Base-by-base conservation (phyloP, 2,888 invertebrate species). In the Incurvaria masculella region DNA sequence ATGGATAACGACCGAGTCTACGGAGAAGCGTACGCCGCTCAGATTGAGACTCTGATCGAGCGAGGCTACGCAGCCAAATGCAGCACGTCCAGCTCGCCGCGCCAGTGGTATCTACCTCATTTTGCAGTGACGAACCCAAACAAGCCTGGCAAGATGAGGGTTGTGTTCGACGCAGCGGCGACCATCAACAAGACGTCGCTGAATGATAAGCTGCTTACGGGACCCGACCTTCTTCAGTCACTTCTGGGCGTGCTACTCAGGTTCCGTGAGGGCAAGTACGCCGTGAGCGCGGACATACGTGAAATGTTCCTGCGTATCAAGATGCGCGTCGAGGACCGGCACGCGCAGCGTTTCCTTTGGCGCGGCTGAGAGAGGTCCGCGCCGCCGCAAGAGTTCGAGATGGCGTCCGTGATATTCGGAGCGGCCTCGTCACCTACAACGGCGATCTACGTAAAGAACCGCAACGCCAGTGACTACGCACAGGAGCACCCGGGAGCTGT, bases 401-500 rank as follows among this genome's bases (percentile, higher is more conserved):
- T 61, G 59, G 52, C 53, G 1, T 54, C 50, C 0, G 44, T 59
- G 49, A 49, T 58, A 18, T 44, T 59, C 38, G 59, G 59, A 2
- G 56, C 57, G 1, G 52, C 39, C 21, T 54, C 54, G 2, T 53
- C 53, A 2, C 53, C 53, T 2, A 49, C 50, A 20, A 39, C 45
- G 1, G 56, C 54, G 1, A 44, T 57, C 5, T 57, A 52, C 45
- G 51, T 61, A 1, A 59, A 59, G 48, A 56, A 59, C 43, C 18
- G 16, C 3, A 61, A 62, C 26, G 61, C 62, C 0, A 5, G 41
- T 4, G 47, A 46, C 20, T 56, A 51, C 26, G 17, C 47, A 21
- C 17, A 43, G 1, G 16, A 44, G 16, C 55, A 49, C 47, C 59
- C 57, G 8, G 44, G 51, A 17, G 59, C 59, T 1, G 55, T 52